Base-by-base conservation (phyloP, 2,113 vertebrate genomes). In the Meles meles region DNA sequence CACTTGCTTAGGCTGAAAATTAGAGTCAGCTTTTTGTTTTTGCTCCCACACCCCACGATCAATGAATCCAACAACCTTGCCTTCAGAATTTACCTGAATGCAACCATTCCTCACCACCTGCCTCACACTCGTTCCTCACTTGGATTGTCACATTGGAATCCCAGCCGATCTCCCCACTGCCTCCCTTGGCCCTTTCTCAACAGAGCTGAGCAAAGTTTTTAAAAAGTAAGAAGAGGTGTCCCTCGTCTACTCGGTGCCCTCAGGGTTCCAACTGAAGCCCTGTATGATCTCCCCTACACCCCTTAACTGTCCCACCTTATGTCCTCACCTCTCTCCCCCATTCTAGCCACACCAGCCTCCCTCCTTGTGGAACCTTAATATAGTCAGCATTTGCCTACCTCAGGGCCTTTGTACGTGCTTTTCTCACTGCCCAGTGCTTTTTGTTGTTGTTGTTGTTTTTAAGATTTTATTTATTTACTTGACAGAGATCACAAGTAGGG, bases 21-120 rank as follows among this genome's bases (percentile, higher is more conserved):
- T 2, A 17, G 5, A 17, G 7, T 18, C 55, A 9, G 5, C 21
- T 47, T 25, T 52, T 15, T 14, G 42, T 11, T 23, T 27, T 27
- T 21, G 17, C 25, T n/a, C 44, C 13, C 3, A 2, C 23, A 71
- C 21, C 39, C 39, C 8, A 34, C 5, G 11, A 57, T 4, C 20
- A 4, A 3, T 13, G 25, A 39, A 18, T 10, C 7, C 42, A 37
- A 11, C 0, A 31, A 55, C 13, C 11, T 65, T 37, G 11, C 34
- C 86, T 71, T 61, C 49, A 20, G n/a, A 49, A 4, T 2, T 6
- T 3, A 52, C 25, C 77, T 27, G 9, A 42, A 34, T 4, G 3
- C 9, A 25, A 12, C 37, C 57, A 6, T 7, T 27, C 49, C 81
- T 71, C 27, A 6, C 82, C 34, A 20, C 7, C 72, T 13, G 9